These are phyloP conservation scores for Globodera rostochiensis DNA, from an alignment of 1,140 invertebrate species.

Conservation along the genomic window DNA sequence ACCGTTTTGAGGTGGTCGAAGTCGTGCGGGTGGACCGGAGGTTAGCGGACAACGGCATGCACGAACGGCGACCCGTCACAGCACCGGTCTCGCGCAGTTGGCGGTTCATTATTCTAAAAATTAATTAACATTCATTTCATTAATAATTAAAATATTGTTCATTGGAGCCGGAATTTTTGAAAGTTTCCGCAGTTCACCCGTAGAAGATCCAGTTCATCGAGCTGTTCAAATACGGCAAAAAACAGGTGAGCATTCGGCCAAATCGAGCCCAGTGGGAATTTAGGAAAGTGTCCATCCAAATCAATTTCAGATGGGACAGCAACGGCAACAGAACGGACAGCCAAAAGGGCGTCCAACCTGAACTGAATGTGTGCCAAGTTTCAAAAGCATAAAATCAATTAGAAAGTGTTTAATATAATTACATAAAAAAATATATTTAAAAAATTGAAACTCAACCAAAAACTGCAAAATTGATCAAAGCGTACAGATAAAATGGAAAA, in stretches of 20 bases:
- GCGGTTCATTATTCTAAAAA: slow-evolving; percentile 31
- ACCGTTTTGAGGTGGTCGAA: background rate
- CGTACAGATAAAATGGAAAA: slow-evolving; percentile 51
- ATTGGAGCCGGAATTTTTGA: background rate
- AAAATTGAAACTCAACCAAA: too few relatives aligned
- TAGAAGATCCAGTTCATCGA: slow-evolving; percentile 55
- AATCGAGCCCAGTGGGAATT: slow-evolving; percentile 22
- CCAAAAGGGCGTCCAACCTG: slow-evolving; percentile 51
- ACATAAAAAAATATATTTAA: too few relatives aligned
- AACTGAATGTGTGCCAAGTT: background rate
- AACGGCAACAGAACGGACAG: slow-evolving; percentile 45
- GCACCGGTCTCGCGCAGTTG: slow-evolving; percentile 27
- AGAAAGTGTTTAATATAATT: too few relatives aligned
- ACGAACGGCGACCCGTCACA: slow-evolving; percentile 12
- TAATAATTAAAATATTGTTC: background rate
- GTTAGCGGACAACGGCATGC: slow-evolving; percentile 17
- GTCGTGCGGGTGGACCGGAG: slow-evolving; percentile 7
- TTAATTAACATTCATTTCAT: background rate
- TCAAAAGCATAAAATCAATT: too few relatives aligned
- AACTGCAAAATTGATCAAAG: too few relatives aligned
- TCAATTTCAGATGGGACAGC: slow-evolving; percentile 35
- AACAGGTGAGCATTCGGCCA: slow-evolving; percentile 45
- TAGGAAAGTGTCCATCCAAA: slow-evolving; percentile 33
- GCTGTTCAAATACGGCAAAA: slow-evolving; percentile 49
- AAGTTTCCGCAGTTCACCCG: slow-evolving; percentile 6